Conservation (phyloP, 2,797 vertebrate genomes). For the Buceros bicornis region DNA sequence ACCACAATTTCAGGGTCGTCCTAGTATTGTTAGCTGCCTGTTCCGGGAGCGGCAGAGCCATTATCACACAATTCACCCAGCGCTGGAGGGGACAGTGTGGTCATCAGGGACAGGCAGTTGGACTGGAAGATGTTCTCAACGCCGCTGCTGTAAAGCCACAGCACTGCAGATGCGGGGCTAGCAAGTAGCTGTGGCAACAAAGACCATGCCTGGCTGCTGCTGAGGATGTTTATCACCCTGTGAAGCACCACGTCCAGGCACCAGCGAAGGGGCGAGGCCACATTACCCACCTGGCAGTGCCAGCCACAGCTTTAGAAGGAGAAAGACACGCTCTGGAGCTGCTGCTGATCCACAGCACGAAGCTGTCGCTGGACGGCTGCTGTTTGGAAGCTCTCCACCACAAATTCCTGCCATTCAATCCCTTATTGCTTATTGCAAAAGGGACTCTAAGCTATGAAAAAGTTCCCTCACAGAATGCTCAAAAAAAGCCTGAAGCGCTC, state of each 20-base stretch:
- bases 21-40: accelerated
- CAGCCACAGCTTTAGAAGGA: not conserved
- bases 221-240: not conserved
- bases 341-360: not conserved
- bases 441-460: not conserved
- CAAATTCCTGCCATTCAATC: not conserved
- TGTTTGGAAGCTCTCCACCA: not conserved
- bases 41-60: too few species aligned
- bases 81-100: accelerated
- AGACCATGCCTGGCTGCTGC: not conserved
- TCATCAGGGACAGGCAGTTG: accelerated
- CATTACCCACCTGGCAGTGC: accelerated
- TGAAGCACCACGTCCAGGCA: not conserved
- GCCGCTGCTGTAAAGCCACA: not conserved
- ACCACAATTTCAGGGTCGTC: accelerated
- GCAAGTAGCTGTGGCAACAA: not conserved
- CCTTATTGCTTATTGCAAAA: not conserved
- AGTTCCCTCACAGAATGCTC: accelerated
- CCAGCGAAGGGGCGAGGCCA: not conserved
- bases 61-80: not conserved
- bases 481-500: accelerated
- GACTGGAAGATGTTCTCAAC: not conserved
- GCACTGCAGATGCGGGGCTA: not conserved
- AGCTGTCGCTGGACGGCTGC: accelerated
- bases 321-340: not conserved